Evolutionary conservation across 1,140 invertebrate species (phyloP), one percentile per base, ranked within the genome.

Genomic region (Brachionus asplanchnoidis): DNA sequence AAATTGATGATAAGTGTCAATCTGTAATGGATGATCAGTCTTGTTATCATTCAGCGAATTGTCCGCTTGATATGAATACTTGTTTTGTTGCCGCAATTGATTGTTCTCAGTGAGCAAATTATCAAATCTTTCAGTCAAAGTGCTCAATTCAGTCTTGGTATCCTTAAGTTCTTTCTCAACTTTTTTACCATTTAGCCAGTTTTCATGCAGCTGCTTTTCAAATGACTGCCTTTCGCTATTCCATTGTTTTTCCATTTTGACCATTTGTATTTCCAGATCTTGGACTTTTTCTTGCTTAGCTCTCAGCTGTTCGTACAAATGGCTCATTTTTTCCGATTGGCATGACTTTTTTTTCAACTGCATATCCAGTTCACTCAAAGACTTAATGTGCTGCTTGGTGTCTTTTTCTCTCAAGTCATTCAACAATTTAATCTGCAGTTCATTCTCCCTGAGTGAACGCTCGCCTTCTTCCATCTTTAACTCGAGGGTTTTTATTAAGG

Each of bases 151-250:
- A 11, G 11, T 0, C 20, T 40, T 50, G 14, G 78, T 36, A 4
- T 80, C 78, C 12, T 80, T 80, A 12, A 80, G 46, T 14, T 80
- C 78, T 80, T 80, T 53, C 1, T 80, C 78, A 53, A 80, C 11
- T 40, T 80, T 80, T 56, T 65, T 56, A 6, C 44, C 42, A 80
- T 80, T 80, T 42, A 80, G 9, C 78, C 78, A 80, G 23, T 80
- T 80, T 80, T 80, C 78, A 8, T 80, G 78, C 32, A 50, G 23
- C 56, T 80, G 78, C 23, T 80, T 80, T 42, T 80, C 78, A 53
- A 23, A 80, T 20, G 44, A 56, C 42, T 80, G 78, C 46, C 78
- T 50, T 56, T 80, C 78, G 0, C n/a, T 17, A 32, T 28, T 80
- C 78, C 44, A 80, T 26, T 53, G 44, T 42, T 80, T 80, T 65